Evolutionary conservation across 2,888 invertebrate genomes (phyloP).

Genomic region (Plagiodera versicolora): DNA sequence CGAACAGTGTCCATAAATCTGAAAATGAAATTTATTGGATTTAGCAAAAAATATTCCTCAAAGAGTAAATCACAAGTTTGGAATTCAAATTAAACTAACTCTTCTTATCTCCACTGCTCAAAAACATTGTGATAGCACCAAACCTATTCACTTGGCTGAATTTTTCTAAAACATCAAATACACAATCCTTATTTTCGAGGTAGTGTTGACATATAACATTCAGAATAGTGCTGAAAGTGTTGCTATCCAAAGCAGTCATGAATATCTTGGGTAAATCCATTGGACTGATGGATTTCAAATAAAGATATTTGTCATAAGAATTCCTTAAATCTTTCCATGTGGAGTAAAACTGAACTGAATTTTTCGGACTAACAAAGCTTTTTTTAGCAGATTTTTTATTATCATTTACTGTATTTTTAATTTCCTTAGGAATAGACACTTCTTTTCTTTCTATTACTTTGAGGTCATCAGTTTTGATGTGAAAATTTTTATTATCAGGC

Average conservation of each 20-base stretch:
- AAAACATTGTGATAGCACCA: conserved; percentile 66
- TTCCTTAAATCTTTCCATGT: conserved; percentile 64
- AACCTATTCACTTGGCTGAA: conserved; percentile 66
- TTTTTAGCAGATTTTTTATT: conserved; percentile 23
- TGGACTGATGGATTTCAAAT: conserved; percentile 63
- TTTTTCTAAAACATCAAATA: conserved; percentile 59
- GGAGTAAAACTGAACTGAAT: conserved; percentile 66
- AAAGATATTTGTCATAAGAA: conserved; percentile 59
- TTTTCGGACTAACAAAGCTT: conserved; percentile 58
- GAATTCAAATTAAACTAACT: conserved; percentile 51
- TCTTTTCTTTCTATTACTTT: conserved; percentile 39
- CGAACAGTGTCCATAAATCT: conserved; percentile 53
- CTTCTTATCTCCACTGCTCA: conserved; percentile 61
- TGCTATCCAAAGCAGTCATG: conserved; percentile 67
- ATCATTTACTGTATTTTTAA: conserved; percentile 30
- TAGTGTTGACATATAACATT: conserved; percentile 56
- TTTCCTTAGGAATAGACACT: conserved; percentile 18
- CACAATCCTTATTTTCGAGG: conserved; percentile 51
- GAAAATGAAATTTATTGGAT: conserved; percentile 36
- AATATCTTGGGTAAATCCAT: conserved; percentile 64
- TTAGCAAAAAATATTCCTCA: no score
- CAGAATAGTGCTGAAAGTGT: conserved; percentile 65
- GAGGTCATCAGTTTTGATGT: conserved; percentile 40
- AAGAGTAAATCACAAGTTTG: neutral
- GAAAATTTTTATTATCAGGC: conserved; percentile 19